Evolutionary conservation across 2,113 vertebrate species (phyloP), one percentile per base, ranked within the genome.

Genomic region (Phocoena sinus): DNA sequence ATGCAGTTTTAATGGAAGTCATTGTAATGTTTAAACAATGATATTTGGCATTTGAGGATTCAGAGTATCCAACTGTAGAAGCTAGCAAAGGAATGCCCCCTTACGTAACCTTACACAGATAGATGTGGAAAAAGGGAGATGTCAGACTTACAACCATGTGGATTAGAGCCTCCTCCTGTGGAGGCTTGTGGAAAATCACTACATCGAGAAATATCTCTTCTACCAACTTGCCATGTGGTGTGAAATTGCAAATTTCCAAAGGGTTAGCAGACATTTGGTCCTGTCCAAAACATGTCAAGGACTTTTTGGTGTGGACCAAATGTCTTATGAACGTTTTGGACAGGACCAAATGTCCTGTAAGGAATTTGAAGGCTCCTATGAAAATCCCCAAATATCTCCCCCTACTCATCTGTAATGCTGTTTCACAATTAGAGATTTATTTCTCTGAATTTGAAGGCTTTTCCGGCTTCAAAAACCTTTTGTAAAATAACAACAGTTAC

Each of bases 381-480:
- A 85, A 85, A 89, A 68, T 63, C 14, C 12, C 21, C 11, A 58
- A 96, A 74, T 12, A 12, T 81, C 76, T 60, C 36, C 15, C 20
- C 6, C 15, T 60, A 50, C 4, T 60, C 33, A 33, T 20, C 31
- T 31, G 8, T 38, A 38, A 60, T 71, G 23, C 36, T 80, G 4
- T 80, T 84, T 91, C 31, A 89, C 38, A 81, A 70, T n/a, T 74
- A 76, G 21, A 93, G 60, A 83, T 68, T 58, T 38, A 60, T 90
- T 95, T 73, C 31, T 92, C 86, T 93, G 50, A 50, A 90, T 65
- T 31, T 20, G 21, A 94, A 96, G 79, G 23, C 2, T 94, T 89
- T 73, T 68, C 60, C 38, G 62, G 11, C 7, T 81, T 89, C n/a
- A 90, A 38, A 17, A 71, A 73, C 3, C 6, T 84, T 82, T 84